Evolutionary conservation across 64 coral and sea anemone genomes (phyloP), one percentile per base, ranked within the genome.

Genomic region (Actinia equina): DNA sequence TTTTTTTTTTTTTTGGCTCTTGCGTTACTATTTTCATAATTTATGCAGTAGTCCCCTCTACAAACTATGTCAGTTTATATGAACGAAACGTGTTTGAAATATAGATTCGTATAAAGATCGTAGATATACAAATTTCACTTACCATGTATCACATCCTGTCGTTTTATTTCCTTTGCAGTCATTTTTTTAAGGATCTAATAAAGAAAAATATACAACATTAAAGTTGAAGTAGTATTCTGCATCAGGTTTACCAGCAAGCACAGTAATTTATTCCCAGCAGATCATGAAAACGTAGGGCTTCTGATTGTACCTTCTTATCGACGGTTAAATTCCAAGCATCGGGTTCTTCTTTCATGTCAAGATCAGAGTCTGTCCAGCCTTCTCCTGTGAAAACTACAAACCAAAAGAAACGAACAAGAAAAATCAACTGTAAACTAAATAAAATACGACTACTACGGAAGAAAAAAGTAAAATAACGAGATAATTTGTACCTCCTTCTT

Each of bases 81-180:
- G 30, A 37, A 37, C 30, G 30, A 37, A 37, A 37, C 30, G 30
- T 37, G 30, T 37, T 37, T 37, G 30, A 37, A 37, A 37, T 37
- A 37, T 37, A 37, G 30, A 37, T 37, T 37, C 30, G 30, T 37
- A 37, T 37, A 37, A 37, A 57, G 11, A 13, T 2, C 2, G 55
- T 6, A 57, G 55, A 13, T 14, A 12, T 57, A 57, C 55, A 57
- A 20, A 65, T 23, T 17, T 25, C 69, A 37, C 90, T 59, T 87
- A 96, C 94, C 94, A 60, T 96, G 91, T 85, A 99, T 99, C 4
- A 99, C 93, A 92, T 99, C 97, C 85, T 99, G 97, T 88, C 97
- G 77, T 49, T 99, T 99, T 82, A 99, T 95, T 53, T 99, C 97
- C 78, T 99, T 99, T 15, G 93, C 93, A 45, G 87, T 93, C 97